Conservation (phyloP, 2,888 invertebrate genomes). For the Metacarcinus magister region DNA sequence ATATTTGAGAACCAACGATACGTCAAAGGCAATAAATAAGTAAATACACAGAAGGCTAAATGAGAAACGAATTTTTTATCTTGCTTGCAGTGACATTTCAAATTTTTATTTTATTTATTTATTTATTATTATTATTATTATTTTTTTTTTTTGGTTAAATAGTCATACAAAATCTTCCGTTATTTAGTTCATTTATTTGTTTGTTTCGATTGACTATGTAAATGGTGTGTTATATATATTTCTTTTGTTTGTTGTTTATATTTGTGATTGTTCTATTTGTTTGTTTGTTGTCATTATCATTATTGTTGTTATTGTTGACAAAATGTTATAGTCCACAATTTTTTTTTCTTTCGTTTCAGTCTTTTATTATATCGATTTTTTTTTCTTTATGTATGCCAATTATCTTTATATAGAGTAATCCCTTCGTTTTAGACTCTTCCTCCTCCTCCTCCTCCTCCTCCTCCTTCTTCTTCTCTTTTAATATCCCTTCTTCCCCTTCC, state of each 20-base stretch:
- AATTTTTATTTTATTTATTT: neutral
- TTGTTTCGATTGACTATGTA: no score
- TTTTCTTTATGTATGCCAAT: neutral
- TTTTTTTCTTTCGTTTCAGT: neutral
- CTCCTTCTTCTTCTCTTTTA: neutral
- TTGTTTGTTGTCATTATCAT: neutral
- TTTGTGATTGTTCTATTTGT: neutral
- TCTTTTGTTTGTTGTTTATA: neutral
- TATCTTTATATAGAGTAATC: conserved; percentile 1
- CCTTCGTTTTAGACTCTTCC: neutral
- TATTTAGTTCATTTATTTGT: no score
- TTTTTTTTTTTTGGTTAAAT: no score
- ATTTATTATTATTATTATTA: neutral
- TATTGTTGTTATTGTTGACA: neutral
- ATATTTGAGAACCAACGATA: neutral
- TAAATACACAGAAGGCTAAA: neutral
- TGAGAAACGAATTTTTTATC: neutral
- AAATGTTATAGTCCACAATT: no score
- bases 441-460: neutral
- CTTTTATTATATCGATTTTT: neutral
- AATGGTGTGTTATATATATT: neutral
- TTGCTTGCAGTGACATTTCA: neutral
- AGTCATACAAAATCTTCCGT: no score
- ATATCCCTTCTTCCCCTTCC: neutral
- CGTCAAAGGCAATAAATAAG: neutral